A percentile compares a stretch with the other conserved stretches of the same genome.
Evolutionary conservation across 2,797 vertebrate species (phyloP).

Genomic region (Lepus townsendii): DNA sequence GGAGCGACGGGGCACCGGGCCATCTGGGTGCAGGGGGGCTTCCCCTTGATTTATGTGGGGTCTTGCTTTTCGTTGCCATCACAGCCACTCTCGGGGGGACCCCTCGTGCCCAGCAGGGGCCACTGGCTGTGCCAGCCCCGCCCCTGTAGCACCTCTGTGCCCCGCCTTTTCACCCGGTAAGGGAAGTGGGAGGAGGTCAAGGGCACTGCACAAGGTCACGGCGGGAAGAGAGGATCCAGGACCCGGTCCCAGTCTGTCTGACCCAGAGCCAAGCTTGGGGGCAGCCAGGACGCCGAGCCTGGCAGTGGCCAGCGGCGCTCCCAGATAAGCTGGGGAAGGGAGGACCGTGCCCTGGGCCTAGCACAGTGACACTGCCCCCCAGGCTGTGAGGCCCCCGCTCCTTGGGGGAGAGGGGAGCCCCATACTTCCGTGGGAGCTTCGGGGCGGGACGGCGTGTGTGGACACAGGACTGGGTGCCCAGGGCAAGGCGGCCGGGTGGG

Average conservation of each 20-base stretch:
- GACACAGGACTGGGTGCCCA: not conserved
- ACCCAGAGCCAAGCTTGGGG: not conserved
- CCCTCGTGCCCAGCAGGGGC: not conserved
- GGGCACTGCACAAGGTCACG: not conserved
- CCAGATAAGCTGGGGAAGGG: too few species aligned
- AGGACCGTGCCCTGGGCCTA: not conserved
- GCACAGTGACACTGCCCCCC: not conserved
- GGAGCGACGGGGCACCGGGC: not conserved
- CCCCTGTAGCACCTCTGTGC: accelerated
- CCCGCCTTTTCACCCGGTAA: not conserved
- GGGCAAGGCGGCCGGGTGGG: too few species aligned
- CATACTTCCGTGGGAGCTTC: accelerated
- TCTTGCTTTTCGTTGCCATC: accelerated
- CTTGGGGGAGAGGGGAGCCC: not conserved
- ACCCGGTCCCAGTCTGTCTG: too few species aligned
- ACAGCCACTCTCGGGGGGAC: not conserved
- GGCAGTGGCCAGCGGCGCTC: not conserved
- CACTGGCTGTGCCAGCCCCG: accelerated
- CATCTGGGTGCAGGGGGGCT: not conserved
- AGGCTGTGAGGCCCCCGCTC: not conserved
- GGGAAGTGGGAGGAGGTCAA: not conserved
- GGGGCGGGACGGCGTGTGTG: not conserved
- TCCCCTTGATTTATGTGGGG: accelerated
- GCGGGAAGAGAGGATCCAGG: not conserved
- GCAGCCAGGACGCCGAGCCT: too few species aligned